These are phyloP conservation scores for Leuciscus waleckii DNA, from an alignment of 2,797 vertebrate genomes.

Conservation along the genomic window DNA sequence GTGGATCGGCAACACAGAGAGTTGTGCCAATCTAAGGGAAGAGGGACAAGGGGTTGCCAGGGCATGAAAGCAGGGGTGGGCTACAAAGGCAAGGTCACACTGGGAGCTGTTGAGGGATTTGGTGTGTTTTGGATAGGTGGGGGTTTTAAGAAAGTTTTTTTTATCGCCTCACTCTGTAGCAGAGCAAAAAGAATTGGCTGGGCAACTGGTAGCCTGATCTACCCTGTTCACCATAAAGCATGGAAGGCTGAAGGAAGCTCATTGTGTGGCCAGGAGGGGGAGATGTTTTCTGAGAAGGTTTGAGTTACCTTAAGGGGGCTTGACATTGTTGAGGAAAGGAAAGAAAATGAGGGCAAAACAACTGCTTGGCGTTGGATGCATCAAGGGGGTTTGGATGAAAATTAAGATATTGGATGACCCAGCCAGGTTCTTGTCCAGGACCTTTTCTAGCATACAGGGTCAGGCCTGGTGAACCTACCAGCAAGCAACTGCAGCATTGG, in stretches of 20 bases:
- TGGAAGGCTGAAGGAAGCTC: conserved; percentile 72
- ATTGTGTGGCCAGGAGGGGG: conserved; percentile 77
- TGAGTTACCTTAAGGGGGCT: conserved; percentile 79
- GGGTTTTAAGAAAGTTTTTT: conserved; percentile 59
- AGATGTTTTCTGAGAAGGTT: conserved; percentile 75
- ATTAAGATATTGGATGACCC: conserved; percentile 76
- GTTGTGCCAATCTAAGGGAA: conserved; percentile 48
- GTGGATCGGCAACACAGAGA: conserved; percentile 51
- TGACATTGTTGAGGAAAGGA: conserved; percentile 70
- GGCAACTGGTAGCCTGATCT: conserved; percentile 70
- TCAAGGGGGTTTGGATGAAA: conserved; percentile 64
- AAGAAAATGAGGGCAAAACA: conserved; percentile 72
- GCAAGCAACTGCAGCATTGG: conserved; percentile 56
- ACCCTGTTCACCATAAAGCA: conserved; percentile 72
- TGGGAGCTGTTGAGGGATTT: conserved; percentile 50
- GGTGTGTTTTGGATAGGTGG: conserved; percentile 53
- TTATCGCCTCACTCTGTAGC: conserved; percentile 57
- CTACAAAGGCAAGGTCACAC: conserved; percentile 55
- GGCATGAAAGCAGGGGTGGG: conserved; percentile 54
- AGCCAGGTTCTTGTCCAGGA: conserved; percentile 68
- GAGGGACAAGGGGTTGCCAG: conserved; percentile 56
- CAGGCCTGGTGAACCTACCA: conserved; percentile 68
- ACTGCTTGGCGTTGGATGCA: conserved; percentile 68
- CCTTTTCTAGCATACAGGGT: conserved; percentile 72
- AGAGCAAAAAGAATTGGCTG: conserved; percentile 64